These are phyloP conservation scores for Myotis planiceps DNA, from an alignment of 2,797 vertebrate species.

Conservation along the genomic window DNA sequence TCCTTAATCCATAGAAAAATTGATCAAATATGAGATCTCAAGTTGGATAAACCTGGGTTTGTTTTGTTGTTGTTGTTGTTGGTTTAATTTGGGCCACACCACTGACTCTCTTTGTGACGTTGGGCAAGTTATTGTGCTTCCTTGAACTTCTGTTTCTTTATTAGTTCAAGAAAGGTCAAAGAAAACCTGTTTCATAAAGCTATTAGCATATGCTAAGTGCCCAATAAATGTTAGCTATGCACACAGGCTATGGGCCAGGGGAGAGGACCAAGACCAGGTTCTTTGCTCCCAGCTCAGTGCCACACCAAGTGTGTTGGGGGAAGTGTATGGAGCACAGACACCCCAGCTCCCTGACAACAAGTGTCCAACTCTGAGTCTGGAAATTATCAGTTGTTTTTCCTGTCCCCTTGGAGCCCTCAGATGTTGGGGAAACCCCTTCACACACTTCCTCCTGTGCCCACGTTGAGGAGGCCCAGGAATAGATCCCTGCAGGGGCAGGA, in stretches of 20 bases:
- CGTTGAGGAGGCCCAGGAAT: background rate
- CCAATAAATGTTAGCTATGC: background rate
- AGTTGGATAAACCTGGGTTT: background rate
- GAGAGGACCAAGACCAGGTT: background rate
- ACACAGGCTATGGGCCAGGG: background rate
- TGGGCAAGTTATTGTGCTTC: background rate
- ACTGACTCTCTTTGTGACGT: background rate
- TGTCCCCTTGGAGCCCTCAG: background rate
- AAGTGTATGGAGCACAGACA: background rate
- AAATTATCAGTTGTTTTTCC: background rate
- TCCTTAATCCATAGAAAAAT: background rate
- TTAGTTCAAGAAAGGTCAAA: background rate
- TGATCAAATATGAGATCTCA: background rate
- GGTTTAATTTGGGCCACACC: background rate
- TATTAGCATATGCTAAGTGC: background rate
- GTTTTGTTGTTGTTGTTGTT: no score
- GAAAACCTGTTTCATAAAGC: background rate
- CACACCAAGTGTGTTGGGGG: background rate
- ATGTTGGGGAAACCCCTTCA: background rate
- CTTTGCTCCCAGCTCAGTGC: background rate
- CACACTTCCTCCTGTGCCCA: background rate
- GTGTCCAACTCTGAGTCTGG: background rate
- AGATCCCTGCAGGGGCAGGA: background rate
- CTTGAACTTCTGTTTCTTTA: background rate
- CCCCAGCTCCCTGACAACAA: background rate